A percentile compares a stretch with the other conserved stretches of the same genome.
Conservation (phyloP, 2,888 invertebrate genomes). For the Holacanthella duospinosa region DNA sequence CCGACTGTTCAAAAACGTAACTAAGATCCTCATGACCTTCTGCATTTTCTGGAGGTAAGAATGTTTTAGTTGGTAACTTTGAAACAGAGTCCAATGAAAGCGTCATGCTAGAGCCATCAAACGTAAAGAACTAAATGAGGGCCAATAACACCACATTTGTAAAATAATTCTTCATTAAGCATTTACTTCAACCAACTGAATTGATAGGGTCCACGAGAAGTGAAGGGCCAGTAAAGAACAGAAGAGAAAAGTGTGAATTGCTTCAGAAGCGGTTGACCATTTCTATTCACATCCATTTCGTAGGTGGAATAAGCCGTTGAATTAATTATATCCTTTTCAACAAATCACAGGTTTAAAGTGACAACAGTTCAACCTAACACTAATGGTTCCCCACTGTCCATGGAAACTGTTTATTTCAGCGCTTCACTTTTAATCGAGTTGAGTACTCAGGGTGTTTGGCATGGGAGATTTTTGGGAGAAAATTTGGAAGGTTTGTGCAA, state of each 20-base stretch:
- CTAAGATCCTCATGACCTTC: constrained; percentile 34
- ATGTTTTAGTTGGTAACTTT: neutral
- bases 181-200: constrained; percentile 35
- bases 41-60: constrained; percentile 27
- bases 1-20: constrained; percentile 35
- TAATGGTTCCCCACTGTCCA: no score
- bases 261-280: constrained; percentile 18
- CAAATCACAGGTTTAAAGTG: no score
- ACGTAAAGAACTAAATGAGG: neutral
- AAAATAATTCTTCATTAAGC: neutral
- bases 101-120: constrained; percentile 31
- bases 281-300: constrained; percentile 21
- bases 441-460: no score
- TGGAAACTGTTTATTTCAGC: no score
- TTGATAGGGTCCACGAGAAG: constrained; percentile 26
- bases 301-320: constrained; percentile 35
- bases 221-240: constrained; percentile 36
- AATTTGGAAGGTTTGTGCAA: no score
- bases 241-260: constrained; percentile 29
- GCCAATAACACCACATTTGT: neutral
- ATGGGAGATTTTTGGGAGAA: no score
- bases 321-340: constrained; percentile 35
- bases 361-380: no score
- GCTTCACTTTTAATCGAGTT: no score
- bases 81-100: constrained; percentile 6